These are phyloP conservation scores for Hydropsyche betteni DNA, from an alignment of 2,888 invertebrate species.

Conservation along the genomic window DNA sequence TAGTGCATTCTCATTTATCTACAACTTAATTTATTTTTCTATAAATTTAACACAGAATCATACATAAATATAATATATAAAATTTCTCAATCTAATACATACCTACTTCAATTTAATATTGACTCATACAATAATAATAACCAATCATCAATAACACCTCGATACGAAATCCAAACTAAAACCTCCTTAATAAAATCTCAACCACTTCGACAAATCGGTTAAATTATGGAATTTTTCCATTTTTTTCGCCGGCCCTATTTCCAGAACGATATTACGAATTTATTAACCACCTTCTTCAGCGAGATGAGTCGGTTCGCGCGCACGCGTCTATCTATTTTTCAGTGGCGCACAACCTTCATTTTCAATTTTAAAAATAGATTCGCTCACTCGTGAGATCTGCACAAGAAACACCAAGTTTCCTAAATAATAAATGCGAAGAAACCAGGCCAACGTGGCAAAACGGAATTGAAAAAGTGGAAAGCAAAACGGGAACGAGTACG, in stretches of 20 bases:
- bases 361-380: conserved; percentile 32
- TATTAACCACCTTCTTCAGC: not conserved
- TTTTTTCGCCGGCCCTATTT: not conserved
- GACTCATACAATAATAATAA: too few relatives aligned
- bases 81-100: too few relatives aligned
- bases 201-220: too few relatives aligned
- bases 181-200: too few relatives aligned
- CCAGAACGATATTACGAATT: conserved; percentile 13
- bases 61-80: too few relatives aligned
- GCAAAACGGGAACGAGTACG: not conserved
- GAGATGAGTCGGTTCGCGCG: conserved; percentile 26
- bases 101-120: too few relatives aligned
- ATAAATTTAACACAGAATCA: too few relatives aligned
- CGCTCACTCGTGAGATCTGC: not conserved
- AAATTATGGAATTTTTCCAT: not conserved
- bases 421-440: conserved; percentile 30
- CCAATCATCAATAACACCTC: too few relatives aligned
- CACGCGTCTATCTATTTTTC: conserved; percentile 7
- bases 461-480: conserved; percentile 25
- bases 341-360: conserved; percentile 23
- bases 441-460: conserved; percentile 27
- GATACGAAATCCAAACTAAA: too few relatives aligned
- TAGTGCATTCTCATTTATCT: too few relatives aligned
- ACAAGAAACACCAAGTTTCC: conserved; percentile 27
- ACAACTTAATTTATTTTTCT: too few relatives aligned